Evolutionary conservation across 37 sponge, comb jelly and placozoan genomes (phyloP).

Genomic region (Ephydatia muelleri): DNA sequence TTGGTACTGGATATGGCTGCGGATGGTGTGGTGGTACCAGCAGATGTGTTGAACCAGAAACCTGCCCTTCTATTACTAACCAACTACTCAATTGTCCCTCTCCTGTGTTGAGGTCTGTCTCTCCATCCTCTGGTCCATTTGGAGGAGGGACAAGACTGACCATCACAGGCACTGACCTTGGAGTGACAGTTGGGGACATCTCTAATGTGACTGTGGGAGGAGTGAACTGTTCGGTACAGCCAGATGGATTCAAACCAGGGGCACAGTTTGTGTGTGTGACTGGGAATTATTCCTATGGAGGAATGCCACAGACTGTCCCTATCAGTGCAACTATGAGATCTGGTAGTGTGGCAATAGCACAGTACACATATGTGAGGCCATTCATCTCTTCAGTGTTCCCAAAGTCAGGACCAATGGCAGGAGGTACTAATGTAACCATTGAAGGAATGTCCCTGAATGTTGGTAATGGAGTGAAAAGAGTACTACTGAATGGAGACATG

Average conservation of each 20-base stretch:
- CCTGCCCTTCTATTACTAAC: not conserved
- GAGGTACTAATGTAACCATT: constrained; percentile 64
- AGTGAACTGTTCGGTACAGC: constrained; percentile 20
- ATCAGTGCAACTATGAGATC: not conserved
- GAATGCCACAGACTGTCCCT: not conserved
- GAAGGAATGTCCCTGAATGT: constrained; percentile 59
- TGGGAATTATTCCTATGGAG: not conserved
- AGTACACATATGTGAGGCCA: constrained; percentile 25
- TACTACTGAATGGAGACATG: constrained; percentile 28
- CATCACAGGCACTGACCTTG: constrained; percentile 74
- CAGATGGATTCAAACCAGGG: constrained; percentile 31
- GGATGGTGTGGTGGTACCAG: not conserved
- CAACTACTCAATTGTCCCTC: constrained; percentile 20
- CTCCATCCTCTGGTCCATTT: constrained; percentile 60
- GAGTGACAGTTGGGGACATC: constrained; percentile 37
- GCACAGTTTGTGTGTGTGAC: constrained; percentile 36
- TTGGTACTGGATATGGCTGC: not conserved
- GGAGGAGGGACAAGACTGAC: constrained; percentile 67
- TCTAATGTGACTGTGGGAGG: constrained; percentile 23
- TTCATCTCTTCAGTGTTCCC: constrained; percentile 49
- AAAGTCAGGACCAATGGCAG: constrained; percentile 72
- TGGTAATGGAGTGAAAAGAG: constrained; percentile 45
- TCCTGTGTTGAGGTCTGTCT: constrained; percentile 42
- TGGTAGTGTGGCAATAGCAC: not conserved
- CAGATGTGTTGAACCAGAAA: not conserved